Evolutionary conservation across 2,888 invertebrate species (phyloP), one percentile per base, ranked within the genome.

Genomic region (Deroplatys truncata): DNA sequence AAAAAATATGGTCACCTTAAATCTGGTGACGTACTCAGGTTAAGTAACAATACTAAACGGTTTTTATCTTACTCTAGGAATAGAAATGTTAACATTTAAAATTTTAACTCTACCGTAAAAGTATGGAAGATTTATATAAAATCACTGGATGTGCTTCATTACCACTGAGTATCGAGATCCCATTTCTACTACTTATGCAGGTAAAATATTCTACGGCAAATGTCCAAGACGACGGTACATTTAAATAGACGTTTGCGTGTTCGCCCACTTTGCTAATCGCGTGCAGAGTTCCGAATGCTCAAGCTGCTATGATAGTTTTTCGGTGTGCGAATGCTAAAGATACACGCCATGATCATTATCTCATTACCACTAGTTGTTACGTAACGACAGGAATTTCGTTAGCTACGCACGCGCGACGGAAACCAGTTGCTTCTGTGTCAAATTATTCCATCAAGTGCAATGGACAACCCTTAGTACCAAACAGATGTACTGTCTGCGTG

Each of bases 341-440:
- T 87, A n/a, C 87, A 87, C 87, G 82, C 82, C 16, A 82, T 31
- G 87, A 87, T 87, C n/a, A 72, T 87, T 72, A 87, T 83, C 87
- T 87, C 28, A 35, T 83, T 87, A 87, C 49, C 49, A n/a, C 43
- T 2, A 72, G 56, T 20, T 72, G 56, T 72, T 72, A 72, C 56
- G 56, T 72, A 72, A 72, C 56, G 56, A 5, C 56, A 72, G 56
- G 20, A 72, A 72, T 72, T 72, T 72, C 56, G 56, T 72, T 72
- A 72, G 56, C 7, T 72, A 72, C 56, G 56, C 56, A 72, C 56
- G 56, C 56, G 56, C 56, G 56, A 72, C 56, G 56, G 56, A 20
- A 43, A 72, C 56, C 56, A 72, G 56, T 72, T 72, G 56, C 56
- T 72, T 72, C 56, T 72, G 56, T 72, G 56, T 72, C 56, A 72